phyloP scores from a whole-genome alignment of 2,888 invertebrate genomes.

The Ramazzottius varieornatus region DNA sequence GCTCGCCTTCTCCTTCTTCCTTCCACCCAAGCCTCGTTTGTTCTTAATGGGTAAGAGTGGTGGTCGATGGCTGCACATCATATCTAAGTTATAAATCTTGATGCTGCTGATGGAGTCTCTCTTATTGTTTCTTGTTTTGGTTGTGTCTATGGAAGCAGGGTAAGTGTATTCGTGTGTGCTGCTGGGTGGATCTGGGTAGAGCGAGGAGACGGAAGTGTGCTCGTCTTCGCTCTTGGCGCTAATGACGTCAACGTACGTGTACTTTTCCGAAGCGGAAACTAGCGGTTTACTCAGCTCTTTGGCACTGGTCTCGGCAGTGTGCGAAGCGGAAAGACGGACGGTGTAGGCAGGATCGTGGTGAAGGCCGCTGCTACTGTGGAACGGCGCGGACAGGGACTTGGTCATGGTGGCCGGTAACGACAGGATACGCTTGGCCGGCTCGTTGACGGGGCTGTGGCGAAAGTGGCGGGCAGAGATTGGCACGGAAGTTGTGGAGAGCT shows the following conservation, averaged over 20 bases:
- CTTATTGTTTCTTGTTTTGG: not conserved
- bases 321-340: not conserved
- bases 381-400: not conserved
- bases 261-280: not conserved
- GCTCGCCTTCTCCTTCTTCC: not conserved
- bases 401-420: not conserved
- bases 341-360: not conserved
- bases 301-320: not conserved
- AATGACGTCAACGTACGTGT: not conserved
- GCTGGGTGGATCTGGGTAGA: not conserved
- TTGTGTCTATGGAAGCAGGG: not conserved
- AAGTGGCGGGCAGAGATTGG: not conserved
- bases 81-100: not conserved
- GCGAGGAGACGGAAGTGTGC: not conserved
- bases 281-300: not conserved
- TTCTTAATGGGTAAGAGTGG: conserved; percentile 10
- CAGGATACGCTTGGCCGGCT: not conserved
- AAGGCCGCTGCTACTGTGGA: not conserved
- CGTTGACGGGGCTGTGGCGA: not conserved
- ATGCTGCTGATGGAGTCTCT: not conserved
- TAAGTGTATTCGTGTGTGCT: not conserved
- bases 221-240: not conserved
- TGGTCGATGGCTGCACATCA: conserved; percentile 7
- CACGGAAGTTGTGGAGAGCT: not conserved
- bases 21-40: conserved; percentile 4